Evolutionary conservation across 1,140 invertebrate species (phyloP).

Genomic region (Drosophila miranda): DNA sequence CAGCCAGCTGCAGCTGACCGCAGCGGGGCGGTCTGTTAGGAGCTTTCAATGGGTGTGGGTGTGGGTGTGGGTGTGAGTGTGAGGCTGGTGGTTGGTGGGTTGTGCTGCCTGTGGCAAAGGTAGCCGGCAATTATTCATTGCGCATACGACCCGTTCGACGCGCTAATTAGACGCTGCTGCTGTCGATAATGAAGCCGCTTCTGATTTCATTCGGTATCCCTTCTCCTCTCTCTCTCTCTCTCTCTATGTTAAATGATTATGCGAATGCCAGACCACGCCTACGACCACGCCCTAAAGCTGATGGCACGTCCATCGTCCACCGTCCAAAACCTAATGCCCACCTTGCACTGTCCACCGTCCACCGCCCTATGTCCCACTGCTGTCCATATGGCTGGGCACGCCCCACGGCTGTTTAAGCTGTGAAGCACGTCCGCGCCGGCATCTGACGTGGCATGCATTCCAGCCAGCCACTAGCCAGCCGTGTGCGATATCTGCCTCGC

Average conservation of each 20-base stretch:
- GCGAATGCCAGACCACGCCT: background rate
- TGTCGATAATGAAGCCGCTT: constrained; percentile 62
- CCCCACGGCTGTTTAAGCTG: constrained; percentile 39
- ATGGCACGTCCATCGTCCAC: constrained; percentile 11
- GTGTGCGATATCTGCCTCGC: constrained; percentile 9
- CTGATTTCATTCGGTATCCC: constrained; percentile 3
- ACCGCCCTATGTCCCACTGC: no score
- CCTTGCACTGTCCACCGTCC: background rate
- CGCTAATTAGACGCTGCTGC: constrained; percentile 67
- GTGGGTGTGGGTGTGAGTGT: no score
- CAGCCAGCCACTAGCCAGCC: background rate
- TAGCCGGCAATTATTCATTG: constrained; percentile 65
- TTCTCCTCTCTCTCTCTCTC: background rate
- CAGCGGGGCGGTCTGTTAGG: no score
- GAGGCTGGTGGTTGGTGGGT: background rate
- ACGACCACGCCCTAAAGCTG: background rate
- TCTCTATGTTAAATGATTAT: constrained; percentile 27
- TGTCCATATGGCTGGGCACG: constrained; percentile 3
- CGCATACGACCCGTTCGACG: constrained; percentile 58
- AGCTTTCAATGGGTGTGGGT: no score
- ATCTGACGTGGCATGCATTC: constrained; percentile 42
- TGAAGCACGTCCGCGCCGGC: constrained; percentile 44
- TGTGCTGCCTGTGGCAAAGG: constrained; percentile 24
- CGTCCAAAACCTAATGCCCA: background rate
- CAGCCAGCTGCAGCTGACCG: no score